Percentiles rank a stretch among this genome's conserved stretches.
These are phyloP conservation scores for Smittia sp. DNA, from an alignment of 2,888 invertebrate species.

Conservation along the genomic window DNA sequence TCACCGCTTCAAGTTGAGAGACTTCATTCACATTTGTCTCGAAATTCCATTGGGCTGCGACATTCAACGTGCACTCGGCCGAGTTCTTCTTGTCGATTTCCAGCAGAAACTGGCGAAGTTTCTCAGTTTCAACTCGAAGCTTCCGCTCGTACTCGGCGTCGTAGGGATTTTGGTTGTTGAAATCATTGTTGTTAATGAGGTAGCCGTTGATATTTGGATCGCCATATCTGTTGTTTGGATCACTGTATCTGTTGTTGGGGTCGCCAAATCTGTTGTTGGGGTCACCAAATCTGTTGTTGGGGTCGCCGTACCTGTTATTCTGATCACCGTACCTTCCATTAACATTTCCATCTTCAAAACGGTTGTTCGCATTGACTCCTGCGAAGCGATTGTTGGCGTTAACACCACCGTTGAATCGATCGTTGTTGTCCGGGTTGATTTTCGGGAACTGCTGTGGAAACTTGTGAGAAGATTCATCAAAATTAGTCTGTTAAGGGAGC, in stretches of 20 bases:
- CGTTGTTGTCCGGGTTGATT: conserved; percentile 45
- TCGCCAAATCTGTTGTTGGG: conserved; percentile 28
- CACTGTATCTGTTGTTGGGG: conserved; percentile 30
- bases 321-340: conserved; percentile 47
- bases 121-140: conserved; percentile 51
- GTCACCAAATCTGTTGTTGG: conserved; percentile 28
- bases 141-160: conserved; percentile 48
- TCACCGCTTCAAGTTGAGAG: conserved; percentile 79
- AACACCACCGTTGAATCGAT: conserved; percentile 48
- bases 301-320: conserved; percentile 47
- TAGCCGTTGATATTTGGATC: background rate
- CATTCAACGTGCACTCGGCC: conserved; percentile 78
- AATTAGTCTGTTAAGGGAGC: background rate
- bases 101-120: conserved; percentile 58
- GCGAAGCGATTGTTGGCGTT: conserved; percentile 53
- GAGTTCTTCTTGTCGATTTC: conserved; percentile 74
- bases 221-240: conserved; percentile 31
- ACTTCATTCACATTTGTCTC: conserved; percentile 83
- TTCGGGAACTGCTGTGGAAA: background rate
- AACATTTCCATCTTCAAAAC: conserved; percentile 50
- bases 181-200: conserved; percentile 14
- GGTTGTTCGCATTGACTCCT: conserved; percentile 56
- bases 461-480: background rate
- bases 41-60: conserved; percentile 86
- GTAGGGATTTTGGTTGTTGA: conserved; percentile 31